Evolutionary conservation across 2,113 vertebrate genomes (phyloP), one percentile per base, ranked within the genome.

Genomic region (Fregata magnificens): DNA sequence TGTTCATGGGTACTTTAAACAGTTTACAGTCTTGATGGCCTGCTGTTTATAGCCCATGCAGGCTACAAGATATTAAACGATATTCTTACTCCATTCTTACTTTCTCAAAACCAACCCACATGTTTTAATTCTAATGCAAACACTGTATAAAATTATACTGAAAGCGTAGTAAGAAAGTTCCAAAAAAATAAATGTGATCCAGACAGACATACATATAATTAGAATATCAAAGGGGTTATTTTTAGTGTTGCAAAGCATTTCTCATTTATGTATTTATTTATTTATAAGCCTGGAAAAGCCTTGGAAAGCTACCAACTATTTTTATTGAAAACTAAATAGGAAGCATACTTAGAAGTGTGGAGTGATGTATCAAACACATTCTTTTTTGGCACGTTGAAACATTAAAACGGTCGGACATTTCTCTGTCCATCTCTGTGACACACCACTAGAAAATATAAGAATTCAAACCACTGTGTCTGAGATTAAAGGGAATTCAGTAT

Each of bases 201-300:
- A 91, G 62, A 85, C 65, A 96, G 77, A 87, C 36, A 56, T 5
- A 90, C 32, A 63, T 44, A 63, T 28, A 91, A 82, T 62, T 85
- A 94, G 91, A 53, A 79, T 91, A 88, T 72, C 78, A 94, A 94
- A 92, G 52, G 22, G 28, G 50, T 56, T 93, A 89, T 91, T 96
- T 95, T 94, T 85, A 94, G 89, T 20, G 34, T 50, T 85, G 82
- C 62, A 82, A 91, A 91, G n/a, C 70, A 73, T 82, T 91, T 82
- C 50, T 65, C 52, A 76, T 91, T 93, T 76, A 74, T 56, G n/a
- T 12, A 26, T 76, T 81, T 63, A 70, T 58, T 91, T 91, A 71
- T 96, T 95, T 91, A 94, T 72, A 72, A 84, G 52, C 61, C 38
- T 65, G 44, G 49, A 74, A 59, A 65, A 70, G 83, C 65, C 29